Percentiles rank a stretch among this genome's conserved stretches.
These are phyloP conservation scores for Sapayoa aenigma DNA, from an alignment of 2,113 vertebrate genomes.

Conservation along the genomic window DNA sequence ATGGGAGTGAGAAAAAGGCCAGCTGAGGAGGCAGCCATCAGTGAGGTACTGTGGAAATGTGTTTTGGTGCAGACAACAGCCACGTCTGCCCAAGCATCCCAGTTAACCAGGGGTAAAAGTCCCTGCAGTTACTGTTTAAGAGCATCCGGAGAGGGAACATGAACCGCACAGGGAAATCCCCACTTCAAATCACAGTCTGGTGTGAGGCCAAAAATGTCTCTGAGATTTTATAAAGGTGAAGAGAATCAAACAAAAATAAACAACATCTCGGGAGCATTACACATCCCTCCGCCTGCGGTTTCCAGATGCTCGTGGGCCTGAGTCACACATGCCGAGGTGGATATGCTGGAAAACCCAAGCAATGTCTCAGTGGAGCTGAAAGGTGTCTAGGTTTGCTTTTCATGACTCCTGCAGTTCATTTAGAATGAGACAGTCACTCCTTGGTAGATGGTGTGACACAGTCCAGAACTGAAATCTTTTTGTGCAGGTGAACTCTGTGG, in stretches of 20 bases:
- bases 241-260: background rate
- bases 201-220: background rate
- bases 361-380: background rate
- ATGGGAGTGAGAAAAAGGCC: background rate
- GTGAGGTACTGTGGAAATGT: accelerated
- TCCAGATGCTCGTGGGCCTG: background rate
- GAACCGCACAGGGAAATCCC: constrained; percentile 10
- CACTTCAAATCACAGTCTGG: constrained; percentile 5
- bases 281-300: background rate
- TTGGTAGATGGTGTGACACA: background rate
- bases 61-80: background rate
- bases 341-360: background rate
- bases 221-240: background rate
- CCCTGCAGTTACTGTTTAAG: background rate
- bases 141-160: background rate
- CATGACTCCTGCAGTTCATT: background rate
- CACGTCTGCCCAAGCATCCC: background rate
- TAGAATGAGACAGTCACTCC: background rate
- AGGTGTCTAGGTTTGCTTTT: constrained; percentile 32
- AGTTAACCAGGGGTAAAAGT: background rate
- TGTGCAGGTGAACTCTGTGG: background rate
- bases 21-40: background rate
- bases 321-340: background rate
- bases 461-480: background rate
- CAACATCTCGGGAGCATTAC: accelerated